Conservation (phyloP, 35 echinoderm and acorn worm species). For the Ophioderma brevispina region DNA sequence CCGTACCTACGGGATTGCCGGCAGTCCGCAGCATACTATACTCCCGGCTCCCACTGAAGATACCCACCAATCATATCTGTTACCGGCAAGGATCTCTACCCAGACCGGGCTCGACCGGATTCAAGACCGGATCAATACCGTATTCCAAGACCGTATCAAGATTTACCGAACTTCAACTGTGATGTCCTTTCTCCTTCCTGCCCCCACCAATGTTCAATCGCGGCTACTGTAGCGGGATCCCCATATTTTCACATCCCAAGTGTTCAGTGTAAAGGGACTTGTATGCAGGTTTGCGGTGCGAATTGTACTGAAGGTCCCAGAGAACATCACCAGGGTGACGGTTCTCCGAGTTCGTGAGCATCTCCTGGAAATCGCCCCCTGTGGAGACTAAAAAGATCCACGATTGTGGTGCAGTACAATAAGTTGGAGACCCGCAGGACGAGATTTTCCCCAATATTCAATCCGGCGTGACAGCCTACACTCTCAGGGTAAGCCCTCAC, state of each 20-base stretch:
- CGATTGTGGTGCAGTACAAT: conserved; percentile 80
- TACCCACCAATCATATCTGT: neutral
- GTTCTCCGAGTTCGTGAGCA: neutral
- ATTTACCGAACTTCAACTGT: neutral
- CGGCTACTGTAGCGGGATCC: conserved; percentile 42
- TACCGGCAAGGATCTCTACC: conserved; percentile 11
- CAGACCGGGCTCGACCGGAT: neutral
- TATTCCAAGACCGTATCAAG: neutral
- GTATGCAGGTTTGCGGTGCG: conserved; percentile 56
- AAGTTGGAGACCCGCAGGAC: conserved; percentile 50
- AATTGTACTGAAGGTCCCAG: conserved; percentile 59
- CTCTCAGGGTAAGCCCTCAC: conserved; percentile 76
- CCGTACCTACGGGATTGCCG: too few species aligned
- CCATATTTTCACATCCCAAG: neutral
- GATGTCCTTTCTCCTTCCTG: neutral
- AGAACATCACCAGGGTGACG: conserved; percentile 45
- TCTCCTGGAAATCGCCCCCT: conserved; percentile 58
- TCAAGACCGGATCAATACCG: neutral
- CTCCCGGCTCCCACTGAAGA: neutral
- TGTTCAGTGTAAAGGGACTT: conserved; percentile 63
- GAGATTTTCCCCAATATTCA: conserved; percentile 63
- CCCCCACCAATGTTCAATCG: conserved; percentile 62
- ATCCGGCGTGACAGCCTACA: conserved; percentile 62
- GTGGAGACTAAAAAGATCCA: conserved; percentile 36
- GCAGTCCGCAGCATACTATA: too few species aligned